Base-by-base conservation (phyloP, 1,140 invertebrate species). In the Brachionus asplanchnoidis region DNA sequence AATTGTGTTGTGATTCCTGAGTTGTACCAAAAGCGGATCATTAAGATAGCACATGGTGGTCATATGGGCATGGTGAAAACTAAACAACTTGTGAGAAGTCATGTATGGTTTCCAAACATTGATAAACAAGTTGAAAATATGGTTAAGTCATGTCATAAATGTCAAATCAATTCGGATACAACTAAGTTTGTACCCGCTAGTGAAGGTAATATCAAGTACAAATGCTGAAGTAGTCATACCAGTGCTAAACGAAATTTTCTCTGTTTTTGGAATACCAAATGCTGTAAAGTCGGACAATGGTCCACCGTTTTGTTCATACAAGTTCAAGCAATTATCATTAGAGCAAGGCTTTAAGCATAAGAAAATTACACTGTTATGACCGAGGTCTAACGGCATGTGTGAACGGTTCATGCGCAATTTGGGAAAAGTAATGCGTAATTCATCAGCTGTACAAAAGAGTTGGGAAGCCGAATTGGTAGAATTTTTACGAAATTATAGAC, bases 181-280 rank as follows among this genome's bases (percentile, higher is more conserved):
- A 44, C 65, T 28, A 66, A 66, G 65, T 66, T 66, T 32, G 65
- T 88, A 87, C 75, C 87, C 88, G 6, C 80, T 87, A 11, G 86
- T 88, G 8, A 86, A 87, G 80, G 79, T 86, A 17, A 82, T 86
- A 7, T 70, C n/a, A 42, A 84, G 75, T 32, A 85, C 85, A 56
- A 79, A 83, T 14, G 77, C 40, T 32, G 83, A 86, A 85, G 50
- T 50, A 82, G 68, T 79, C 60, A 44, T 85, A 79, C 20, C 66
- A 84, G 32, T 78, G 80, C 46, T 87, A 26, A 26, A 84, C 40
- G 44, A n/a, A 68, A 85, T 85, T 17, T 87, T 87, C 75, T 84
- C 86, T 12, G 86, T 46, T 46, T 80, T 84, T 78, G 85, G 86
- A 36, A 82, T 75, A 50, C 86, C 85, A 36, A 65, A 32, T 50